phyloP scores from a whole-genome alignment of 2,888 invertebrate genomes.

The Crepidodera aurea region DNA sequence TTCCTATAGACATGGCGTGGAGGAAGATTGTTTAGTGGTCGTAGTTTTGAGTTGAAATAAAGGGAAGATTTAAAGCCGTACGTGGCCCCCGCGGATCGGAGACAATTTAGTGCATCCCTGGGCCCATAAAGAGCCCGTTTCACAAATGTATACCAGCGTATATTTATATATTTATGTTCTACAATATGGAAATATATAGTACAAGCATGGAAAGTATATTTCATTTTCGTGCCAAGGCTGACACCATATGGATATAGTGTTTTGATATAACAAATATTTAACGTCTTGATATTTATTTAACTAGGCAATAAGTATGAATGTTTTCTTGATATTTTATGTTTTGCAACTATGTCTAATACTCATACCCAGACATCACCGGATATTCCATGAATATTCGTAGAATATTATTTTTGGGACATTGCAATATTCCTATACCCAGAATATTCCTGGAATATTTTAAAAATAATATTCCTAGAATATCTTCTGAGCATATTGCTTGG shows the following conservation, averaged over 20 bases:
- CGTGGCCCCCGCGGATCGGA: conserved; percentile 41
- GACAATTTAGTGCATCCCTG: conserved; percentile 58
- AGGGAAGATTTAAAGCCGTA: conserved; percentile 52
- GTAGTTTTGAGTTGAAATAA: conserved; percentile 55
- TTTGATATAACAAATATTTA: background rate
- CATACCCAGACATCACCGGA: no score
- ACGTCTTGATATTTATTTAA: no score
- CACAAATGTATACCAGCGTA: conserved; percentile 58
- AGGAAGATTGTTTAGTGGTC: conserved; percentile 44
- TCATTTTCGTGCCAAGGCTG: conserved; percentile 28
- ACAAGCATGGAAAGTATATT: conserved; percentile 53
- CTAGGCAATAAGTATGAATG: no score
- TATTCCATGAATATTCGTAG: no score
- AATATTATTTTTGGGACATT: no score
- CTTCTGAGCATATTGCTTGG: no score
- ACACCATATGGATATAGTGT: background rate
- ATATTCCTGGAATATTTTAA: no score
- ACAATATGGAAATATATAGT: conserved; percentile 60
- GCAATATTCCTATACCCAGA: no score
- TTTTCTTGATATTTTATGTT: no score
- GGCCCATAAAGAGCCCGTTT: conserved; percentile 56
- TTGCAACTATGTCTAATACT: no score
- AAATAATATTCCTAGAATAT: no score
- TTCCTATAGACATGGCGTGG: background rate
- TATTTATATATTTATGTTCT: conserved; percentile 61